phyloP scores from a whole-genome alignment of 2,888 invertebrate species.

The Drosophila acutilabella region DNA sequence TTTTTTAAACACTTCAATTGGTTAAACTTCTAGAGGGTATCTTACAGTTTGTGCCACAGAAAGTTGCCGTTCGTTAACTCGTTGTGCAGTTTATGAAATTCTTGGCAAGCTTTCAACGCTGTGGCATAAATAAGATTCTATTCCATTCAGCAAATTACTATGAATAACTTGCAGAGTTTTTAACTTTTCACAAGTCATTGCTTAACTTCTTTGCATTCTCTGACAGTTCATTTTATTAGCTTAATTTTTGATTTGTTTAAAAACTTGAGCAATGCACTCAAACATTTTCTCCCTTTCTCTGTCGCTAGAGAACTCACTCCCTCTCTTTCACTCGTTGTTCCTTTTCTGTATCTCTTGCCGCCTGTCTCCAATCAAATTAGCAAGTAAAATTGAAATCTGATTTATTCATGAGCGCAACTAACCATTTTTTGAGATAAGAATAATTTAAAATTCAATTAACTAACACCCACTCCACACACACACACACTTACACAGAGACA shows the following conservation, averaged over 20 bases:
- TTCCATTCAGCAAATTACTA: constrained; percentile 43
- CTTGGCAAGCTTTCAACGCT: constrained; percentile 37
- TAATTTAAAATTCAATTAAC: constrained; percentile 78
- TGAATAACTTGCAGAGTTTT: constrained; percentile 50
- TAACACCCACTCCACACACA: constrained; percentile 33
- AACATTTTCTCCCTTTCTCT: constrained; percentile 7
- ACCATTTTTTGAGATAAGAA: constrained; percentile 64
- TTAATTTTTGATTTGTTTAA: constrained; percentile 61
- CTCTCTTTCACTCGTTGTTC: neutral
- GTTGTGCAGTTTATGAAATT: constrained; percentile 36
- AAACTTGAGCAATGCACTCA: constrained; percentile 49
- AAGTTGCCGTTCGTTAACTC: constrained; percentile 3
- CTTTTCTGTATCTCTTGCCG: constrained; percentile 1
- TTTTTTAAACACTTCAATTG: neutral
- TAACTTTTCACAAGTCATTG: constrained; percentile 49
- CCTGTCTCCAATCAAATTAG: constrained; percentile 73
- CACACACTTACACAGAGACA: constrained; percentile 1
- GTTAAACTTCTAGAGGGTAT: neutral
- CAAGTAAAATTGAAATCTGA: constrained; percentile 77
- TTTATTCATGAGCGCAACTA: constrained; percentile 72
- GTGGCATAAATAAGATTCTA: constrained; percentile 44
- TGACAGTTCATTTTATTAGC: constrained; percentile 64
- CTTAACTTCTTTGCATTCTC: constrained; percentile 48
- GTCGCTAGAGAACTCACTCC: neutral
- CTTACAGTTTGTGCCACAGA: neutral